Evolutionary conservation across 2,888 invertebrate genomes (phyloP).

Genomic region (Drosophila incognita): DNA sequence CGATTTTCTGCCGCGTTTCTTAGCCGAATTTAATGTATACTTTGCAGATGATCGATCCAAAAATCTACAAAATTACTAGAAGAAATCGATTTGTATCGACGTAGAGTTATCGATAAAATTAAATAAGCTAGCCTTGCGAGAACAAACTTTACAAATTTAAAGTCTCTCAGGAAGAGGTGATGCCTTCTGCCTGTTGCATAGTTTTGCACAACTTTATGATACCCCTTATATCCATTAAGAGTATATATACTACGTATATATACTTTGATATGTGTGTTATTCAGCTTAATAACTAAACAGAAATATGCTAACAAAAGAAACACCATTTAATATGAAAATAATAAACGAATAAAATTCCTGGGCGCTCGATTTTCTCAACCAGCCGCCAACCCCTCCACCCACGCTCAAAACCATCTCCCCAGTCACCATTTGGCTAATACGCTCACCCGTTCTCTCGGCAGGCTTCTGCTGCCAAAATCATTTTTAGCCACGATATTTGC

Average conservation of each 20-base stretch:
- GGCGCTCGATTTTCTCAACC: conserved; percentile 22
- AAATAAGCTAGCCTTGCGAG: not conserved
- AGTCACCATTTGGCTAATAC: conserved; percentile 18
- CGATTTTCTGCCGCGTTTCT: not conserved
- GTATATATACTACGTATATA: not conserved
- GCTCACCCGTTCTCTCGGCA: conserved; percentile 48
- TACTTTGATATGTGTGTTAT: conserved; percentile 7
- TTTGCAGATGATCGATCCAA: not conserved
- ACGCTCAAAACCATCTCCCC: not conserved
- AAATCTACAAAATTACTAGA: not conserved
- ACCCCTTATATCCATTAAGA: not conserved
- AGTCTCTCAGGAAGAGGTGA: not conserved
- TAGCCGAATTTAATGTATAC: not conserved
- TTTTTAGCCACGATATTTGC: conserved; percentile 67
- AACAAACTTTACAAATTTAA: not conserved
- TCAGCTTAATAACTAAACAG: conserved; percentile 3
- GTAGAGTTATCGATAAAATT: not conserved
- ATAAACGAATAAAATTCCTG: conserved; percentile 70
- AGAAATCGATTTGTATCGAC: not conserved
- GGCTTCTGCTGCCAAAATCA: conserved; percentile 65
- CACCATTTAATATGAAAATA: conserved; percentile 65
- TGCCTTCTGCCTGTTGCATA: not conserved
- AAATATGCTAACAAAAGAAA: conserved; percentile 33
- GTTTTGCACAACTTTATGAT: not conserved
- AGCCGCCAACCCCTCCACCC: not conserved